Conservation (phyloP, 2,797 vertebrate genomes). For the Galago senegalensis region DNA sequence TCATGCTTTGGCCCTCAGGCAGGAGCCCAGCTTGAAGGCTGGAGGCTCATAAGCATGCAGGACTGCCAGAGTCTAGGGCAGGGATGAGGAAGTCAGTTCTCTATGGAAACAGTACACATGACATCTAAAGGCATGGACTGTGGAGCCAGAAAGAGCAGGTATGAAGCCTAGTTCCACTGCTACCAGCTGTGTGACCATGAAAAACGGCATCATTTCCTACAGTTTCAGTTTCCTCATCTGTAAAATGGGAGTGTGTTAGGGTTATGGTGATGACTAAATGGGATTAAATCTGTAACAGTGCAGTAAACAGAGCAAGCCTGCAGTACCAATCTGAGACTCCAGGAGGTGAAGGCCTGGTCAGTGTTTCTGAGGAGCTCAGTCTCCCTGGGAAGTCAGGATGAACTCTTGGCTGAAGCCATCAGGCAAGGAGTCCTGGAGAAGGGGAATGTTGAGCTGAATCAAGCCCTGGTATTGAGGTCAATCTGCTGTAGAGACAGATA, state of each 20-base stretch:
- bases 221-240: neutral
- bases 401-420: neutral
- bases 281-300: too few species aligned
- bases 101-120: neutral
- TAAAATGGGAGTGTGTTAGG: neutral
- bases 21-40: neutral
- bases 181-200: neutral
- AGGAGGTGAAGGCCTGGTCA: neutral
- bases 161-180: neutral
- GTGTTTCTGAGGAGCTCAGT: constrained; percentile 19
- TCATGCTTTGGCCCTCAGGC: neutral
- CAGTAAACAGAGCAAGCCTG: neutral
- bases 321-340: neutral
- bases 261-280: neutral
- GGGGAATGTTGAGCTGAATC: neutral
- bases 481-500: neutral
- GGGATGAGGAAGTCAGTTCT: neutral
- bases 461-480: neutral
- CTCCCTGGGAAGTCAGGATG: neutral
- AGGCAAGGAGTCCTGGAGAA: constrained; percentile 21
- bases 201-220: neutral
- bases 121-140: neutral
- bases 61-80: neutral
- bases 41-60: neutral
- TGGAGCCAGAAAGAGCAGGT: constrained; percentile 2